phyloP scores from a whole-genome alignment of 2,797 vertebrate genomes.

The Poecilia gillii region DNA sequence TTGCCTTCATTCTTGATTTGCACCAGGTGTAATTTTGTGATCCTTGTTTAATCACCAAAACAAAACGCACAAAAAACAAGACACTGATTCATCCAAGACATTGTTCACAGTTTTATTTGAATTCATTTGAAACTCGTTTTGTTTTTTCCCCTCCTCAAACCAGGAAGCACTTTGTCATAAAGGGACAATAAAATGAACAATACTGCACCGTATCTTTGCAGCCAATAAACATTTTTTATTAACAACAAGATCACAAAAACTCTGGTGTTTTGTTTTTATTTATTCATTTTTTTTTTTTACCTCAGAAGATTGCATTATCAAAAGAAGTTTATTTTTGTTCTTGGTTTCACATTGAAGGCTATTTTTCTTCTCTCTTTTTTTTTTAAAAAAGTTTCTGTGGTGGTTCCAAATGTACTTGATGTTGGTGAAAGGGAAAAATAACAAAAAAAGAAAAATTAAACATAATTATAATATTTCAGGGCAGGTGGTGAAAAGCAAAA shows the following conservation, averaged over 20 bases:
- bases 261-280: conserved; percentile 80
- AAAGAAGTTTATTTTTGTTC: conserved; percentile 81
- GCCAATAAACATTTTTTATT: conserved; percentile 93
- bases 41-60: neutral
- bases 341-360: conserved; percentile 74
- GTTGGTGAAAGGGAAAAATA: conserved; percentile 83
- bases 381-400: conserved; percentile 58
- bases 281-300: conserved; percentile 36
- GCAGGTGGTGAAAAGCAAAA: conserved; percentile 76
- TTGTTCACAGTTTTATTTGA: conserved; percentile 85
- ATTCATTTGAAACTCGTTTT: conserved; percentile 73
- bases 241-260: conserved; percentile 95
- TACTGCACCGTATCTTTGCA: conserved; percentile 82
- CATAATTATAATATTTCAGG: conserved; percentile 66
- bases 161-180: conserved; percentile 84
- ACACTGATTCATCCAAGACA: conserved; percentile 70
- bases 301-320: conserved; percentile 81
- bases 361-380: conserved; percentile 43
- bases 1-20: too few species aligned
- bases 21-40: too few species aligned
- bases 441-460: conserved; percentile 3
- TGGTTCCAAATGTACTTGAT: conserved; percentile 76
- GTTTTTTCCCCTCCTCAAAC: conserved; percentile 61
- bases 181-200: conserved; percentile 80
- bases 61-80: conserved; percentile 53